Percentiles rank a stretch among this genome's conserved stretches.
Conservation (phyloP, 2,888 invertebrate species). For the Meandrusa payeni region DNA sequence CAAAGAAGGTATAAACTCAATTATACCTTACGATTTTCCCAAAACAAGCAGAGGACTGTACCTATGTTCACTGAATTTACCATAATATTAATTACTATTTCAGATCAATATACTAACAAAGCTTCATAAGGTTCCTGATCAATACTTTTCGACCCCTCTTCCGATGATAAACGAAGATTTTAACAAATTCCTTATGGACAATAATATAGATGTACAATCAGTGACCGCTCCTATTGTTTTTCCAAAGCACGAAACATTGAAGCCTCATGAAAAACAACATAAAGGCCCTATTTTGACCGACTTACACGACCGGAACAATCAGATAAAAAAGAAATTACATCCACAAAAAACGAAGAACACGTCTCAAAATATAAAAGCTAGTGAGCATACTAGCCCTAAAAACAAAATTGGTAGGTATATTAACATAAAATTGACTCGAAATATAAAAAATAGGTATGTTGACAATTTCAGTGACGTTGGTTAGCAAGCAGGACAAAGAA, state of each 20-base stretch:
- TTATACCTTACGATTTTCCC: too few species aligned
- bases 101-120: constrained; percentile 37
- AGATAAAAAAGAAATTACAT: too few species aligned
- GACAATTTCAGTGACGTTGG: not conserved
- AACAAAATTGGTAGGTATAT: constrained; percentile 10
- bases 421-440: constrained; percentile 1
- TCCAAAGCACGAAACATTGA: not conserved
- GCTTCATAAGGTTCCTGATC: constrained; percentile 42
- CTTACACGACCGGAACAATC: not conserved
- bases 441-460: constrained; percentile 6
- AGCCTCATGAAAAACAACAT: not conserved
- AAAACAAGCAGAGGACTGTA: too few species aligned
- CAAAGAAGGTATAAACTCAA: too few species aligned
- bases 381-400: too few species aligned
- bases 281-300: not conserved
- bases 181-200: constrained; percentile 49
- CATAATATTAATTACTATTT: constrained; percentile 25
- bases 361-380: too few species aligned
- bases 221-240: constrained; percentile 43
- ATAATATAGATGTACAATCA: constrained; percentile 47
- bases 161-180: constrained; percentile 55
- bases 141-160: constrained; percentile 53
- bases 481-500: too few species aligned
- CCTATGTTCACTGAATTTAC: too few species aligned
- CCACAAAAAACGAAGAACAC: too few species aligned